These are phyloP conservation scores for Equus przewalskii DNA, from an alignment of 2,113 vertebrate species.

Conservation along the genomic window DNA sequence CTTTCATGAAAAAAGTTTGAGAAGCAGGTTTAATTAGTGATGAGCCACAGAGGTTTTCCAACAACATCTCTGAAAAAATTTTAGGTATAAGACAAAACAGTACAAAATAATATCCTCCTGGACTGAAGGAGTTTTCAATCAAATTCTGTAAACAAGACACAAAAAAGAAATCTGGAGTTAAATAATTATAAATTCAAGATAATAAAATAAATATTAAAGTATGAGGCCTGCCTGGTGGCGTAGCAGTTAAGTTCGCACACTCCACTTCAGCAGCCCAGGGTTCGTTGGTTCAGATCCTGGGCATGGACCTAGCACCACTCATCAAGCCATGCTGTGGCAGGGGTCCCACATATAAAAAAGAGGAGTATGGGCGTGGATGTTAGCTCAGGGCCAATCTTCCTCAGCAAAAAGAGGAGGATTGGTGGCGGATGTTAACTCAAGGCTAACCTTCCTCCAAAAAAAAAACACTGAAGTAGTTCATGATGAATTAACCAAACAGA, in stretches of 20 bases:
- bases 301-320: no score
- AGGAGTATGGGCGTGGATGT: no score
- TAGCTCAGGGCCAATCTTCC: no score
- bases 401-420: no score
- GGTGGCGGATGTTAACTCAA: no score
- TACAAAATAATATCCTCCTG: background rate
- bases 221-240: no score
- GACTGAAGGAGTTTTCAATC: background rate
- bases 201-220: constrained; percentile 9
- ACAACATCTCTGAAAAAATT: background rate
- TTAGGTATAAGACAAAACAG: background rate
- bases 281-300: no score
- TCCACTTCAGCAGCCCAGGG: no score
- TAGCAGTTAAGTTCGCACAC: no score
- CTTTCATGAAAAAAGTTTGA: background rate
- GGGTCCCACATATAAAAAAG: no score
- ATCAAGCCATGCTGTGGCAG: no score
- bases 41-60: background rate
- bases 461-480: background rate
- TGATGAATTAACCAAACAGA: background rate
- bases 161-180: background rate
- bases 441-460: background rate
- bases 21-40: background rate
- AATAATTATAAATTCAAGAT: background rate
- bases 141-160: background rate